Evolutionary conservation across 1,140 invertebrate genomes (phyloP), one percentile per base, ranked within the genome.

Genomic region (Heterodera carotae): DNA sequence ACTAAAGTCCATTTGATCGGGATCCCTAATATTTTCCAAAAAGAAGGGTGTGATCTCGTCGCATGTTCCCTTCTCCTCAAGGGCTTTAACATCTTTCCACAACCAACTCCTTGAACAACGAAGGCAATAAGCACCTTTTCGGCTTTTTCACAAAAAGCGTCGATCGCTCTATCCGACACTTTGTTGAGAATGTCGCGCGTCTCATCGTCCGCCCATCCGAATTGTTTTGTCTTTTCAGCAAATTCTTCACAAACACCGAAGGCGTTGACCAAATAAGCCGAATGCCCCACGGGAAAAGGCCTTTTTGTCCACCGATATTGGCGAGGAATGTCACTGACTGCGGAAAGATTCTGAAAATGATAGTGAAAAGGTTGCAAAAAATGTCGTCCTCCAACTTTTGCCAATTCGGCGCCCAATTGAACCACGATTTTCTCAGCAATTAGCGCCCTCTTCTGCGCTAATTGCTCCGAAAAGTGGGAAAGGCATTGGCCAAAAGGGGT

Each of bases 291-390:
- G 31, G 81, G 81, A 33, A 53, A 36, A 36, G 82, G 82, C 8
- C 59, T 53, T 34, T 78, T 84, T 22, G 81, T 82, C 81, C 81
- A 82, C 6, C 81, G 80, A 27, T 82, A 82, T 73, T 83, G 81
- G 22, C 77, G 78, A 27, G 80, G 80, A 81, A 81, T 84, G 31
- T 81, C 80, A 8, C 31, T 36, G 25, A 81, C 80, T 5, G 56
- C 69, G 22, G 73, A 74, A 64, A 74, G 72, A 25, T 74, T 74
- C 72, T 74, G 3, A 34, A 31, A 8, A 29, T 18, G 2, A 4
- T 6, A 6, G 56, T 43, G 6, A 43, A 43, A 39, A 36, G 31
- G 15, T 18, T 12, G 27, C 25, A 22, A 8, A 33, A 1, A 33
- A 3, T 43, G 39, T 43, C 6, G 12, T n/a, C 1, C 33, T 33